A percentile compares a stretch with the other conserved stretches of the same genome.
These are phyloP conservation scores for Onthophagus taurus DNA, from an alignment of 1,140 invertebrate genomes.

Conservation along the genomic window DNA sequence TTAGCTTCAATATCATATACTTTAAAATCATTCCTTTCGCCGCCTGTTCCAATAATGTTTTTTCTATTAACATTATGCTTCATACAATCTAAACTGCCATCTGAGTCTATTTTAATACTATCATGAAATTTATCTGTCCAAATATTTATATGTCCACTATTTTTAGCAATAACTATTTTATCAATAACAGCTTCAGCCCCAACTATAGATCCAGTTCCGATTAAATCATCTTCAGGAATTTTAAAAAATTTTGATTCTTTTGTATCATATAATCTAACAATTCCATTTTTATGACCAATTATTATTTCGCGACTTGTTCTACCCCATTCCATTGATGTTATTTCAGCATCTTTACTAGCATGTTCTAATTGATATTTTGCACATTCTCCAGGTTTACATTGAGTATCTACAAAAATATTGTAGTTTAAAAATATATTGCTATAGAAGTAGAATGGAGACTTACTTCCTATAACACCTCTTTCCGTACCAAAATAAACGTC, in stretches of 20 bases:
- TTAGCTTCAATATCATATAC: slow-evolving; percentile 55
- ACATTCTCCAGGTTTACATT: slow-evolving; percentile 21
- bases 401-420: slow-evolving; percentile 24
- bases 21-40: slow-evolving; percentile 65
- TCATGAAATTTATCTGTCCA: slow-evolving; percentile 36
- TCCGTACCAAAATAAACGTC: slow-evolving; percentile 26
- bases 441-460: slow-evolving; percentile 10
- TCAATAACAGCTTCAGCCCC: slow-evolving; percentile 30
- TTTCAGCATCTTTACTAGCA: slow-evolving; percentile 21
- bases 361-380: slow-evolving; percentile 18
- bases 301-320: slow-evolving; percentile 25
- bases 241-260: slow-evolving; percentile 14
- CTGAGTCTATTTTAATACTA: slow-evolving; percentile 21
- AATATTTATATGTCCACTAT: slow-evolving; percentile 48
- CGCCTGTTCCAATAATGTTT: slow-evolving; percentile 34
- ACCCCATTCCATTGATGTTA: slow-evolving; percentile 53
- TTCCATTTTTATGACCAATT: slow-evolving; percentile 29
- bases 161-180: slow-evolving; percentile 43
- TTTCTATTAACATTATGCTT: slow-evolving; percentile 38
- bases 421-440: neutral
- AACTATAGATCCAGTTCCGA: slow-evolving; percentile 19
- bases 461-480: slow-evolving; percentile 25
- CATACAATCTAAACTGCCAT: slow-evolving; percentile 34
- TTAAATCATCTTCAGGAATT: slow-evolving; percentile 15
- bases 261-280: slow-evolving; percentile 23